phyloP scores from a whole-genome alignment of 2,888 invertebrate species.

The Euplexia lucipara region DNA sequence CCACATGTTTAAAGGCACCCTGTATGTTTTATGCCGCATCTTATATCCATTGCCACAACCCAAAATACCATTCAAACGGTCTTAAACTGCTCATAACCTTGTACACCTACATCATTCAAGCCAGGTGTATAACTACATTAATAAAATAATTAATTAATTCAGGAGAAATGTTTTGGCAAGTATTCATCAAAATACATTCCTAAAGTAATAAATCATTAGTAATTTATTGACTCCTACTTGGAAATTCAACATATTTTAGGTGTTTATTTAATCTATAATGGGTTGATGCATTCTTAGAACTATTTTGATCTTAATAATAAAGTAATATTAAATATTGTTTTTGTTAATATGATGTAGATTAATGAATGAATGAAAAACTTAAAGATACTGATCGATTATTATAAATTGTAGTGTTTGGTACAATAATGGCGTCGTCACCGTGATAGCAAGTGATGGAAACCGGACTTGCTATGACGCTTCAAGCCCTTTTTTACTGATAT shows the following conservation, averaged over 20 bases:
- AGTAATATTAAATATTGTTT: conserved; percentile 1
- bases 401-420: conserved; percentile 1
- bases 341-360: conserved; percentile 4
- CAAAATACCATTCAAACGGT: conserved; percentile 23
- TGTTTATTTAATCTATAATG: neutral
- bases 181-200: conserved; percentile 44
- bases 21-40: neutral
- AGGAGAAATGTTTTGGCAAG: conserved; percentile 34
- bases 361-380: conserved; percentile 3
- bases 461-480: conserved; percentile 14
- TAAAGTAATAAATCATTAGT: conserved; percentile 46
- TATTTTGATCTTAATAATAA: conserved; percentile 4
- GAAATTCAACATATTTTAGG: conserved; percentile 16
- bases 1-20: neutral
- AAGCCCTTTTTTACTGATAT: conserved; percentile 5
- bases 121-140: conserved; percentile 38
- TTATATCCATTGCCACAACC: neutral
- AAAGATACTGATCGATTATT: conserved; percentile 10
- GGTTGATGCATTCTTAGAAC: conserved; percentile 1
- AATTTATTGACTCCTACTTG: conserved; percentile 45
- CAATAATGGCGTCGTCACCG: conserved; percentile 22
- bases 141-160: conserved; percentile 40
- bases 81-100: conserved; percentile 6
- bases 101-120: conserved; percentile 5
- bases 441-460: conserved; percentile 11